Base-by-base conservation (phyloP, 1,140 invertebrate genomes). In the Drosophila tsacasi region DNA sequence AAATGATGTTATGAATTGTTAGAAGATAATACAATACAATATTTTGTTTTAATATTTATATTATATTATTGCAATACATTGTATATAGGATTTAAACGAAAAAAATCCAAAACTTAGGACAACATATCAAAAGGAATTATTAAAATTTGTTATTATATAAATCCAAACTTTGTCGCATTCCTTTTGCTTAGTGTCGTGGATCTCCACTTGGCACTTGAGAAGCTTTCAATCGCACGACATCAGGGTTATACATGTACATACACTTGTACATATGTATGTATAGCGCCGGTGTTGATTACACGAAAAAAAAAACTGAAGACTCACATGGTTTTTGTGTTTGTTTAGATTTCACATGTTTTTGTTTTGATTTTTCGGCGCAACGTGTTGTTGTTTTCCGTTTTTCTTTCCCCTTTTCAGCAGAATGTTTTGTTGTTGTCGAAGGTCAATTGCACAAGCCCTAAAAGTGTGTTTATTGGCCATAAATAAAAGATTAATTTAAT, bases 321-420 rank as follows among this genome's bases (percentile, higher is more conserved):
- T 39, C 46, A 78, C 46, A 67, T 67, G 61, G 19, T 32, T 30
- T 25, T 59, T 50, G 39, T 76, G 61, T 83, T 87, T 86, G 76
- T 71, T 72, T 82, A 63, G 73, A 81, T 58, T 77, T 83, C 59
- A 79, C 76, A 83, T 79, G 57, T 77, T 78, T 81, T 86, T 85
- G 57, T 75, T 85, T 74, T 81, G 78, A 46, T 78, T 68, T 65
- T 44, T 65, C 49, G 39, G 73, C 49, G 50, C 68, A 47, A 69
- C 21, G 50, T 74, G 39, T 74, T 80, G 63, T 77, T 61, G 52
- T 50, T 37, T 37, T 57, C 35, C 32, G 39, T 76, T 72, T 71
- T 82, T 76, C 66, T 6, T 67, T 61, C 59, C 44, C 55, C 49
- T 68, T 52, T 73, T 47, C 32, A 54, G 50, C 30, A 30, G 21